Base-by-base conservation (phyloP, 2,113 vertebrate species). In the Tretioscincus oriximinensis region DNA sequence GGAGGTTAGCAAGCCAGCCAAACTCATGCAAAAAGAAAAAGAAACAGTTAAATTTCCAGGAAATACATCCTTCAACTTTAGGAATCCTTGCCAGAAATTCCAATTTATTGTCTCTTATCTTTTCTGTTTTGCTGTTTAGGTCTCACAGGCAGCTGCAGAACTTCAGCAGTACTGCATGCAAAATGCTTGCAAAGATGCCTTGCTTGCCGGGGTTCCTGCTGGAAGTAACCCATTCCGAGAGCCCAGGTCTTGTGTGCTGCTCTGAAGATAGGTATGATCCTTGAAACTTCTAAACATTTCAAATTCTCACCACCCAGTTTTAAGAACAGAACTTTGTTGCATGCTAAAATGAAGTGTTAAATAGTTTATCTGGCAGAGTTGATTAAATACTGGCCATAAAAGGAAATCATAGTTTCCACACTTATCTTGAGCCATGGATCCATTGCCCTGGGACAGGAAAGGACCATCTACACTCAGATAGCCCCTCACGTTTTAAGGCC, bases 151-250 rank as follows among this genome's bases (percentile, higher is more conserved):
- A 0, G 98, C 98, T 16, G 96, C 97, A 29, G 98, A 99, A 84
- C 97, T 99, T 20, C 98, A 98, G 81, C 97, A 99, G 90, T 99
- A 97, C 85, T 99, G 98, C 85, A 94, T 97, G 89, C 97, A 99
- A 91, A 99, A 99, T 0, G 98, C 97, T 54, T 95, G 96, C 84
- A 98, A 97, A 91, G 98, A 99, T 11, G 97, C 97, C 35, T 91
- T 99, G 87, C 94, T 99, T 86, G 96, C 98, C 0, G 98, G 98
- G 0, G 94, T 99, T 61, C 97, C 98, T 7, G 95, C 97, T 0
- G 97, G 97, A 81, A 99, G 97, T 94, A 99, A 99, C 91, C 98
- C 98, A 73, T 99, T 99, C 93, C 96, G 98, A 73, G 98, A 99
- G 45, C 98, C 96, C 2, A 93, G 97, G 41, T 98, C 98, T 89